Evolutionary conservation across 2,113 vertebrate genomes (phyloP), one percentile per base, ranked within the genome.

Genomic region (Dascyllus trimaculatus): DNA sequence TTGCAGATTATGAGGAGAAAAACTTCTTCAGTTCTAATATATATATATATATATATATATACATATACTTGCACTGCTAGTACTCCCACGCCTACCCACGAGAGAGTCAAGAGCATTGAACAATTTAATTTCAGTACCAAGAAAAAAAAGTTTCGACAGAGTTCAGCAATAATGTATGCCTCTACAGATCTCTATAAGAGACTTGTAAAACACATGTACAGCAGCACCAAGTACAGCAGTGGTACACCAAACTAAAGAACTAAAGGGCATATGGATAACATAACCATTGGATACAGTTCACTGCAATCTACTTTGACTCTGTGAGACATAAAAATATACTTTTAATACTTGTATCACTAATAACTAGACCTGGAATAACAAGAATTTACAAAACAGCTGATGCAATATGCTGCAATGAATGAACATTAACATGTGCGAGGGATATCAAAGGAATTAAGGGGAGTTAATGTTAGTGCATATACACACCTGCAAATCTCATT

Each of bases 401-500:
- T 43, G 43, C 7, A 43, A 63, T 24, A 1, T 3, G 58, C 32
- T 75, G 9, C 62, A 35, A 11, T 0, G 5, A 13, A 18, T 53
- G 24, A 21, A 79, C 38, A 22, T 45, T 0, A 65, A 22, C 25
- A 53, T 66, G 46, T 51, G 19, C 14, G 52, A 67, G 26, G 1
- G 6, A 58, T n/a, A 67, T 35, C 38, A 45, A 17, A 8, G 56
- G 40, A 51, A 79, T 54, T 59, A 64, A 46, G 2, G 24, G 18
- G 10, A 43, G 26, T 66, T 54, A 32, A 11, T 65, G 15, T 19
- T 54, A 24, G 35, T 54, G 18, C 14, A 1, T 1, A 69, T 8
- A 78, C 38, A 59, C 53, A 62, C 58, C 70, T 54, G 51, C 24
- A 79, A 82, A 84, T 82, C 69, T 76, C 63, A 59, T 81, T 81